Conservation (phyloP, 2,113 vertebrate genomes). For the Coturnix japonica region DNA sequence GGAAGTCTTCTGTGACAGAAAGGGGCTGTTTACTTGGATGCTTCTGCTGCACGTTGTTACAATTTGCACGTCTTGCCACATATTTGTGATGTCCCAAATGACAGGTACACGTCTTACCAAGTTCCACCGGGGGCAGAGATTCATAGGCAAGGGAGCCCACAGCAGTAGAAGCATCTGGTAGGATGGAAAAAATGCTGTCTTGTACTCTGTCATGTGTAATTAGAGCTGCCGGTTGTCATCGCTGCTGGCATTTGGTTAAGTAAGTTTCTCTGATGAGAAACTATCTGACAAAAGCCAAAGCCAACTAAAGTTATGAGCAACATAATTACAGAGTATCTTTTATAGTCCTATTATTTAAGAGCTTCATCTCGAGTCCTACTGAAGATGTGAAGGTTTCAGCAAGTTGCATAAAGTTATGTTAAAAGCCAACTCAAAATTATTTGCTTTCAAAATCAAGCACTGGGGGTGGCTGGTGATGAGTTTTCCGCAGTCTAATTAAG, state of each 20-base stretch:
- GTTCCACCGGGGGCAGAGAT: conserved; percentile 71
- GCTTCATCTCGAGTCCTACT: not conserved
- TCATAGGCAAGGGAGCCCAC: conserved; percentile 58
- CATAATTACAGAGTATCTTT: conserved; percentile 16
- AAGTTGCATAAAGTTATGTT: not conserved
- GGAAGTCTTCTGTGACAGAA: conserved; percentile 59
- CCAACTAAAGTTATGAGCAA: conserved; percentile 15
- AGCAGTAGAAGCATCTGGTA: conserved; percentile 76
- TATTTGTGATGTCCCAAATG: conserved; percentile 64
- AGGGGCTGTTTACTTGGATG: conserved; percentile 45
- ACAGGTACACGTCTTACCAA: conserved; percentile 73
- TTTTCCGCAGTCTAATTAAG: conserved; percentile 11
- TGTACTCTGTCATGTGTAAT: conserved; percentile 76
- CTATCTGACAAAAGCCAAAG: conserved; percentile 59
- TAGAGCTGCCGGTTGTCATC: conserved; percentile 73
- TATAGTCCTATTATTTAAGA: conserved; percentile 11
- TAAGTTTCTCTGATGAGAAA: conserved; percentile 67
- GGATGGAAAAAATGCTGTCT: conserved; percentile 68
- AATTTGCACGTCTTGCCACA: conserved; percentile 49
- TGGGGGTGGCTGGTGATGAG: not conserved
- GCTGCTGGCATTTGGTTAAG: conserved; percentile 68
- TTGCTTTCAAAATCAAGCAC: not conserved
- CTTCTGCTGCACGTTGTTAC: conserved; percentile 37
- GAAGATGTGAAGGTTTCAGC: not conserved
- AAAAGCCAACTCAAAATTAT: not conserved